Evolutionary conservation across 2,888 invertebrate genomes (phyloP).

Genomic region (Ametastegia equiseti): DNA sequence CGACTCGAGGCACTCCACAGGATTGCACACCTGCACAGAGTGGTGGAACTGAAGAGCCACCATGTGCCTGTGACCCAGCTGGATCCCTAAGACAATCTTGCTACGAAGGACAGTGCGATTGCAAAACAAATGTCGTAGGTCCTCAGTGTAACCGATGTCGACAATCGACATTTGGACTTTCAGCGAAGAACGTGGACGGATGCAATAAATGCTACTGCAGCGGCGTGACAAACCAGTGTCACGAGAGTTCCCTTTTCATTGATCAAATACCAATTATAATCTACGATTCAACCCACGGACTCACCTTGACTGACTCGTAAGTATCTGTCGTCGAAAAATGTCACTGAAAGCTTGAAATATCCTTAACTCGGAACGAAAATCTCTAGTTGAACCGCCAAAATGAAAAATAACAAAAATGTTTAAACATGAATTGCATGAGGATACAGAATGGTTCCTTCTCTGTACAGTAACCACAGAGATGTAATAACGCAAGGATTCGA

Average conservation of each 20-base stretch:
- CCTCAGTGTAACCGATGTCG: constrained; percentile 87
- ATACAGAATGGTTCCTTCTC: constrained; percentile 27
- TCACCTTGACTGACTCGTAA: constrained; percentile 82
- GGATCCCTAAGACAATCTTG: constrained; percentile 80
- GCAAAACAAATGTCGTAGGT: constrained; percentile 89
- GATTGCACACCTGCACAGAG: constrained; percentile 77
- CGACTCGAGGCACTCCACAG: constrained; percentile 77
- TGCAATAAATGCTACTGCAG: constrained; percentile 94
- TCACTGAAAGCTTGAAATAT: not conserved
- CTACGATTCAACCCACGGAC: constrained; percentile 78
- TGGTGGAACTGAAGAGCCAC: constrained; percentile 69
- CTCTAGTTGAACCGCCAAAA: not conserved
- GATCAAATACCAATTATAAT: constrained; percentile 83
- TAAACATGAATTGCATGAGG: not conserved
- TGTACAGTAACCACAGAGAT: constrained; percentile 71
- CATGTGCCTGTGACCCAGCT: constrained; percentile 83
- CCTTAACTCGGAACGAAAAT: not conserved
- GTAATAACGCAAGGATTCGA: constrained; percentile 77
- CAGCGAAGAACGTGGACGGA: constrained; percentile 83
- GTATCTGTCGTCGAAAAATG: constrained; percentile 48
- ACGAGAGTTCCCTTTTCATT: constrained; percentile 81
- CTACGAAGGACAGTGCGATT: constrained; percentile 79
- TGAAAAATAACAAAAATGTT: no score
- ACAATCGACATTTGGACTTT: constrained; percentile 88
- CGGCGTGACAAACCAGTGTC: constrained; percentile 86